Evolutionary conservation across 2,888 invertebrate genomes (phyloP).

Genomic region (Trissolcus japonicus): DNA sequence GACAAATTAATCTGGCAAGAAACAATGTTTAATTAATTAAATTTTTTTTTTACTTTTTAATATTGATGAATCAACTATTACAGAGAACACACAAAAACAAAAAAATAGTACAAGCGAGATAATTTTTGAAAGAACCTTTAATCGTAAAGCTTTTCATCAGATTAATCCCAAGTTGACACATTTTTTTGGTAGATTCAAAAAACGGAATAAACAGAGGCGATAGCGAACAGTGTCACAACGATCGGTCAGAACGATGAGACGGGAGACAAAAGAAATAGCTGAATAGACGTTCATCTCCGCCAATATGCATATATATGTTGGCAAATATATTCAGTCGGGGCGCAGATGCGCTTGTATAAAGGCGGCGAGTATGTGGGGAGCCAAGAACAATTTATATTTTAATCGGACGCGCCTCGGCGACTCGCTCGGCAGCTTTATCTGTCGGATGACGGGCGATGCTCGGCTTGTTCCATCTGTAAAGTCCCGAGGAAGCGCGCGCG

Average conservation of each 20-base stretch:
- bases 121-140: too few relatives aligned
- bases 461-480: constrained; percentile 61
- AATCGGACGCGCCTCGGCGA: constrained; percentile 58
- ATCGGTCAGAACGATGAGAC: constrained; percentile 22
- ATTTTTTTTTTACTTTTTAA: too few relatives aligned
- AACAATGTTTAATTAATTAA: too few relatives aligned
- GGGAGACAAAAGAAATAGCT: constrained; percentile 39
- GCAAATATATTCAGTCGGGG: constrained; percentile 45
- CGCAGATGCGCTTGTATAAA: constrained; percentile 43
- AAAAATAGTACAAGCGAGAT: too few relatives aligned
- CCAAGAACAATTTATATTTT: constrained; percentile 60
- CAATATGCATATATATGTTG: constrained; percentile 40
- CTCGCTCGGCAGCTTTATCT: constrained; percentile 64
- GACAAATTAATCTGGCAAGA: too few relatives aligned
- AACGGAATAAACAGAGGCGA: constrained; percentile 12
- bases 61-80: too few relatives aligned
- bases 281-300: constrained; percentile 52
- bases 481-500: constrained; percentile 32
- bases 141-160: too few relatives aligned
- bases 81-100: too few relatives aligned
- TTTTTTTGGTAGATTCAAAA: not conserved
- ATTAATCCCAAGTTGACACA: not conserved
- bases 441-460: constrained; percentile 67
- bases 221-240: constrained; percentile 11
- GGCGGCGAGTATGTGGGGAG: constrained; percentile 39